Base-by-base conservation (phyloP, 2,888 invertebrate genomes). In the Trachelus tabidus region DNA sequence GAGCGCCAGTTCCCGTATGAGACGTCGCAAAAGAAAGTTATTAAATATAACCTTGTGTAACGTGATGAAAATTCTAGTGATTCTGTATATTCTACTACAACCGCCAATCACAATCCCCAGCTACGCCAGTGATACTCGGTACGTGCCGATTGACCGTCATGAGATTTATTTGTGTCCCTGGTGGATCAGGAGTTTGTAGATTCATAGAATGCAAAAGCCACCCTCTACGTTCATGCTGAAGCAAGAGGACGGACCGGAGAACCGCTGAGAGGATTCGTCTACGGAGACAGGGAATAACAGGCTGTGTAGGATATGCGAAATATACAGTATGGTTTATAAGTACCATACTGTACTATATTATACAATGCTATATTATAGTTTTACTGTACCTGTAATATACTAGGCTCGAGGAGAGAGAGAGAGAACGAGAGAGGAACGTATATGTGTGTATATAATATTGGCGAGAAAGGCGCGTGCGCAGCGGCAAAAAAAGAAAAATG, bases 41-140 rank as follows among this genome's bases (percentile, higher is more conserved):
- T 84, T 80, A 87, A 88, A 88, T 88, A 88, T 87, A 87, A 88
- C 79, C 88, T 87, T 88, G 85, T 87, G 86, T 88, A 88, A 88
- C 85, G 80, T 84, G 84, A 82, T 83, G 79, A 73, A 80, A 79
- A 79, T 56, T 56, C 23, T 56, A 56, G 56, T 56, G 56, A 56
- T 56, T 56, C 56, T 56, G 56, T 56, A 56, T 56, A 56, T 23
- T 56, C 56, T 56, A n/a, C 31, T 31, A 56, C 56, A 56, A 56
- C 56, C 56, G 56, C 6, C 56, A 56, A 56, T 23, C 56, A 56
- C 56, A 56, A 56, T 56, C 0, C 23, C 56, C 56, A 56, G 23
- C 56, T 9, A 23, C 15, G 4, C 6, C 56, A 56, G 23, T 56
- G 23, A 35, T 56, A 23, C 23, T 56, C 23, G 56, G 56, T 56